Base-by-base conservation (phyloP, 2,888 invertebrate genomes). In the Nowickia ferox region DNA sequence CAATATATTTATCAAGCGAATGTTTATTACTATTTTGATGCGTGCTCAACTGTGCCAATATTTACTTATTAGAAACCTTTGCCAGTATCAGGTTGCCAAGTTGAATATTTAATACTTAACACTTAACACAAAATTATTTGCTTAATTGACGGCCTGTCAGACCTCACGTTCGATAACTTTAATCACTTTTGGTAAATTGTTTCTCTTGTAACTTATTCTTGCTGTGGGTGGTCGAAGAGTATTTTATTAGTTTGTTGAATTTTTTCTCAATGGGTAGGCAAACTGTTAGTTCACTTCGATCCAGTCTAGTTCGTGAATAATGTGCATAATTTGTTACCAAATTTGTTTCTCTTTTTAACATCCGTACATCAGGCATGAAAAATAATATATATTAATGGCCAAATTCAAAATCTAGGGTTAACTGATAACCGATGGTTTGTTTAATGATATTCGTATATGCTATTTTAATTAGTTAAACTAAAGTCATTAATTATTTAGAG, bases 281-380 rank as follows among this genome's bases (percentile, higher is more conserved):
- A 11, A 48, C 15, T 42, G 22, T 53, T 13, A 30, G 15, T 42
- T 42, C 15, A 9, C 44, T 57, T 81, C 78, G 77, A 82, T 74
- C 48, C 38, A 55, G 15, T 63, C 74, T 72, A 40, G 59, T 59
- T 84, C 22, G 9, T 76, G 48, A 72, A 42, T 72, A 81, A 78
- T 78, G 81, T 42, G 55, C 74, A 82, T 82, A 78, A 82, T 81
- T 82, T 81, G 74, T 69, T 68, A 19, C 4, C 59, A 65, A 77
- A 76, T 11, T n/a, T 65, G 59, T 69, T 63, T 65, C 22, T 17
- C 48, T 42, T 53, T 53, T 2, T 44, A 6, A 19, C 17, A 15
- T 11, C 38, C 59, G 38, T 38, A 40, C 61, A 40, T 15, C 61
- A 40, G 11, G 0, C 42, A 17, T 5, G 9, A 6, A 30, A 40